These are phyloP conservation scores for Australoheros scitulus DNA, from an alignment of 2,113 vertebrate genomes.

Conservation along the genomic window DNA sequence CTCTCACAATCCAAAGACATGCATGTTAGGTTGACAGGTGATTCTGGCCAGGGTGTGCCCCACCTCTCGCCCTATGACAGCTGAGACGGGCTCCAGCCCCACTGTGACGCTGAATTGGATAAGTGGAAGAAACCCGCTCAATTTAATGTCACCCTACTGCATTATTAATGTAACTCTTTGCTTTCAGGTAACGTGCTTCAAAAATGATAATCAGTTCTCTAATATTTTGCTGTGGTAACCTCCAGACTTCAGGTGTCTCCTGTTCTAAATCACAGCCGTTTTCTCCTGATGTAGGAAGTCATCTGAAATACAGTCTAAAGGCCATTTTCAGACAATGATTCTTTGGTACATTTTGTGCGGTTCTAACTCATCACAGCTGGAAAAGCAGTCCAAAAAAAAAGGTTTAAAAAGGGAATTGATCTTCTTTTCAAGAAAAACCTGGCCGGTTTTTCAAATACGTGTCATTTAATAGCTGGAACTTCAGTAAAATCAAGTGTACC, in stretches of 20 bases:
- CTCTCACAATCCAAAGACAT: not conserved
- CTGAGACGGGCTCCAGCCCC: not conserved
- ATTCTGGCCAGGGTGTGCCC: too few relatives aligned
- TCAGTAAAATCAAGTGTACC: slow-evolving; percentile 47
- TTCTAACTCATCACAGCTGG: not conserved
- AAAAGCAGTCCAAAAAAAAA: not conserved
- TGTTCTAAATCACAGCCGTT: not conserved
- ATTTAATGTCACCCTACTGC: not conserved
- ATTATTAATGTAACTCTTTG: not conserved
- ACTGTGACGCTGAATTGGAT: not conserved
- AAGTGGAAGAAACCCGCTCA: not conserved
- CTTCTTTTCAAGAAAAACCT: not conserved
- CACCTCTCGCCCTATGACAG: too few relatives aligned
- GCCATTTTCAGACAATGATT: not conserved
- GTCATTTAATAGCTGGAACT: not conserved
- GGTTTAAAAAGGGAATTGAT: not conserved
- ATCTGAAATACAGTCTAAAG: not conserved
- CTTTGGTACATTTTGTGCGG: not conserved
- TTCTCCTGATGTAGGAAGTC: not conserved
- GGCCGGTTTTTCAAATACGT: not conserved
- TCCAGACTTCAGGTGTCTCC: not conserved
- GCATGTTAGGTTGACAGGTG: not conserved
- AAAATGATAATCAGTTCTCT: not conserved
- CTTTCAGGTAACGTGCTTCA: not conserved
- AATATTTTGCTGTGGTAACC: not conserved